Conservation (phyloP, 2,113 vertebrate genomes). For the Taurulus bubalis region DNA sequence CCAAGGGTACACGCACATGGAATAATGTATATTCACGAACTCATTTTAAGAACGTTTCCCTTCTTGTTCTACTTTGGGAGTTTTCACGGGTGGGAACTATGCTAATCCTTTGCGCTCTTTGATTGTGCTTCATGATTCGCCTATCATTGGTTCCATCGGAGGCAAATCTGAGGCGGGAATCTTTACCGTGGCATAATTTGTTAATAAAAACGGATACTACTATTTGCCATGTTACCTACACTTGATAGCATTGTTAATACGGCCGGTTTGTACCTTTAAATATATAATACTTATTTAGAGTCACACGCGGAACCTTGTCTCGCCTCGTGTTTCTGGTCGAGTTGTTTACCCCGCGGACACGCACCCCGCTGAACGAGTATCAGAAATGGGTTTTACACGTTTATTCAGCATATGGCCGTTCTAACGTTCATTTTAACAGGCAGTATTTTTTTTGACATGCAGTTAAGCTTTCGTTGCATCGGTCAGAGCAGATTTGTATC, state of each 20-base stretch:
- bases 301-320: constrained; percentile 38
- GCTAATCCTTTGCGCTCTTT: constrained; percentile 45
- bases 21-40: too few relatives aligned
- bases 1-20: background rate
- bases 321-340: constrained; percentile 27
- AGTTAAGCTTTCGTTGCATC: background rate
- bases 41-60: background rate
- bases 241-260: too few relatives aligned
- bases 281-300: accelerated
- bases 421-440: background rate
- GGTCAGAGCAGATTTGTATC: background rate
- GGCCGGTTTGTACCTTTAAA: accelerated
- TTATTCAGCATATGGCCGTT: background rate
- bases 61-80: background rate
- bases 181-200: background rate
- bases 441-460: accelerated
- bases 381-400: background rate
- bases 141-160: background rate
- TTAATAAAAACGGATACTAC: background rate
- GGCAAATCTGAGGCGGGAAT: background rate
- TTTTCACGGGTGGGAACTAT: background rate
- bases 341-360: constrained; percentile 15
- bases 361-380: background rate
- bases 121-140: background rate
- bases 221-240: background rate